Evolutionary conservation across 2,888 invertebrate genomes (phyloP), one percentile per base, ranked within the genome.

Genomic region (Chrysotoxum bicinctum): DNA sequence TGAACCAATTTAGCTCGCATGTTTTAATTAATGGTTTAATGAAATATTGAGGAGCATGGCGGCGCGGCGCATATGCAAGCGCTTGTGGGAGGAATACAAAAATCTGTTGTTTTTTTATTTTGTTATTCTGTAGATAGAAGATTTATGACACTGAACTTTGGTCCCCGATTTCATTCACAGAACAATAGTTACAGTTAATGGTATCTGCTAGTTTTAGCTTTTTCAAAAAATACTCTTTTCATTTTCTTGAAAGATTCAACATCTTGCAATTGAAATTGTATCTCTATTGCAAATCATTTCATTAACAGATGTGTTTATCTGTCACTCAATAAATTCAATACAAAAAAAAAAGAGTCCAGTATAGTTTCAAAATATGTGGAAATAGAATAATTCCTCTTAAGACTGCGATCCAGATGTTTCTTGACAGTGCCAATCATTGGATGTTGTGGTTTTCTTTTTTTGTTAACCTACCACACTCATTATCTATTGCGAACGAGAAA

Each of bases 71-170:
- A 68, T 66, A 48, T 66, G n/a, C 43, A 43, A 69, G 26, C 45
- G 58, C 50, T 75, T 80, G 84, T 84, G 75, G 84, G 84, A 75
- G 83, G 79, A 66, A 32, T 30, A 10, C 2, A 19, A 52, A 80
- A 85, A 80, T 75, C 70, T 69, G 79, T 54, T 43, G 32, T 68
- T 72, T 73, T 43, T 19, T 45, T 16, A 16, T 72, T 43, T 19
- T 54, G 4, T 54, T 45, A 37, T 50, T 14, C 23, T 79, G 50
- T 70, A 62, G 69, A 84, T 84, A 50, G 35, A 76, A 77, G 85
- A 85, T 85, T 85, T 85, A 85, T 70, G 85, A 69, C 85, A 81
- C 68, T 85, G 85, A 81, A 85, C 81, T 81, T 76, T 76, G 48
- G 75, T 68, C 58, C 58, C 23, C 45, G 12, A 35, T 43, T 43